phyloP scores from a whole-genome alignment of 2,797 vertebrate species.

The Liparis tanakae region DNA sequence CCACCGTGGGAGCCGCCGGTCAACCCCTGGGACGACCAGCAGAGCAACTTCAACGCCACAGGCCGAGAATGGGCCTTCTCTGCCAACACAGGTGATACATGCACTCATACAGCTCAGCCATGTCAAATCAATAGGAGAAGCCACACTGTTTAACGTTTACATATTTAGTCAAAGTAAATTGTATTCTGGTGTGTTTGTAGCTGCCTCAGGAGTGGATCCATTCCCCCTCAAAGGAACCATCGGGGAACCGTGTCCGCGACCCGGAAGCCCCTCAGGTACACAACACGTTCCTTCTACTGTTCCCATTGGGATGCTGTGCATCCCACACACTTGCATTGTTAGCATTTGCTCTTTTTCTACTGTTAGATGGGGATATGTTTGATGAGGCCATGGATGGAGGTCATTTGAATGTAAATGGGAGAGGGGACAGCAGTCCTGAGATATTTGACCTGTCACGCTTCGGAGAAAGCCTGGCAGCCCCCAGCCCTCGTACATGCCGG shows the following conservation, averaged over 20 bases:
- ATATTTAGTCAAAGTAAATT: not conserved
- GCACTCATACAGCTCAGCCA: not conserved
- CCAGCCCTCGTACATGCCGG: conserved; percentile 76
- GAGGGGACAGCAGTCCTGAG: conserved; percentile 80
- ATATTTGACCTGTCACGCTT: conserved; percentile 85
- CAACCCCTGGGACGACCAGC: conserved; percentile 76
- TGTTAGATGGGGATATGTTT: conserved; percentile 89
- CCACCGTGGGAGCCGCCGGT: conserved; percentile 76
- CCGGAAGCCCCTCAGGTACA: conserved; percentile 81
- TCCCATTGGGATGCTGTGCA: not conserved
- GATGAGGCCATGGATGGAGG: conserved; percentile 87
- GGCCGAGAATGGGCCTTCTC: conserved; percentile 64
- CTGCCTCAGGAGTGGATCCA: conserved; percentile 67
- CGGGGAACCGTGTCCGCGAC: conserved; percentile 48
- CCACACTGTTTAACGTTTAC: not conserved
- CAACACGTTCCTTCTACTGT: not conserved
- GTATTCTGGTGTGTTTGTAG: conserved; percentile 41
- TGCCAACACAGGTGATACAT: conserved; percentile 64
- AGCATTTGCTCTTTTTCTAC: not conserved
- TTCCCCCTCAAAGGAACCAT: conserved; percentile 62
- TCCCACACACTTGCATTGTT: not conserved
- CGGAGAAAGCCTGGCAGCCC: conserved; percentile 82
- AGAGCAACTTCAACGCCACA: conserved; percentile 46
- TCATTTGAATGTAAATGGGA: conserved; percentile 84
- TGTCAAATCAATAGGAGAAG: not conserved